Conservation (phyloP, 2,113 vertebrate genomes). For the Chloroceryle aenea region DNA sequence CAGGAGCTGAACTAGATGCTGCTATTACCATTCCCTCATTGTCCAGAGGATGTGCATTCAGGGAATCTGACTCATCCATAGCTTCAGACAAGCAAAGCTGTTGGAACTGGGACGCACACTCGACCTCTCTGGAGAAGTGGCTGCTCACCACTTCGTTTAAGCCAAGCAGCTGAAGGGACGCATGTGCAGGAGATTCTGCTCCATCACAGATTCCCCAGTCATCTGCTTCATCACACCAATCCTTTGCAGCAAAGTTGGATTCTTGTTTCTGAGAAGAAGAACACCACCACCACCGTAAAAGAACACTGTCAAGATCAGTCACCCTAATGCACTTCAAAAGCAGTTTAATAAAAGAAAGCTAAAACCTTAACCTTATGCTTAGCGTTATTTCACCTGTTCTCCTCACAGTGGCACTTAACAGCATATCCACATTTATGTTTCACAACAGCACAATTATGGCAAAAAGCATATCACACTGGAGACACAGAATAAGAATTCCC, state of each 20-base stretch:
- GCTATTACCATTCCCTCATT: not conserved
- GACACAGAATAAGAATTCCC: not conserved
- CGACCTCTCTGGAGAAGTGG: not conserved
- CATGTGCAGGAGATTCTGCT: not conserved
- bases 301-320: not conserved
- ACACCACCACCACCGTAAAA: no score
- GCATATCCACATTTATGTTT: fast-evolving
- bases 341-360: not conserved
- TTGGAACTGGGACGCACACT: constrained; percentile 72
- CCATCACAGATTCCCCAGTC: constrained; percentile 81
- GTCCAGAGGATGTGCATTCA: not conserved
- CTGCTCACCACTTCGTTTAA: not conserved
- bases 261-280: constrained; percentile 29
- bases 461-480: not conserved
- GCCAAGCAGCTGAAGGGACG: not conserved
- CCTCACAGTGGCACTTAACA: not conserved
- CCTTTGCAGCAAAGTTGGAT: not conserved
- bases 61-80: not conserved
- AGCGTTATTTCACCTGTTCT: not conserved
- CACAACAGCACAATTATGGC: not conserved
- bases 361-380: not conserved
- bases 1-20: not conserved
- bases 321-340: not conserved
- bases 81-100: constrained; percentile 65
- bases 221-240: constrained; percentile 85